Evolutionary conservation across 2,113 vertebrate genomes (phyloP).

Genomic region (Ariopsis seemanni): DNA sequence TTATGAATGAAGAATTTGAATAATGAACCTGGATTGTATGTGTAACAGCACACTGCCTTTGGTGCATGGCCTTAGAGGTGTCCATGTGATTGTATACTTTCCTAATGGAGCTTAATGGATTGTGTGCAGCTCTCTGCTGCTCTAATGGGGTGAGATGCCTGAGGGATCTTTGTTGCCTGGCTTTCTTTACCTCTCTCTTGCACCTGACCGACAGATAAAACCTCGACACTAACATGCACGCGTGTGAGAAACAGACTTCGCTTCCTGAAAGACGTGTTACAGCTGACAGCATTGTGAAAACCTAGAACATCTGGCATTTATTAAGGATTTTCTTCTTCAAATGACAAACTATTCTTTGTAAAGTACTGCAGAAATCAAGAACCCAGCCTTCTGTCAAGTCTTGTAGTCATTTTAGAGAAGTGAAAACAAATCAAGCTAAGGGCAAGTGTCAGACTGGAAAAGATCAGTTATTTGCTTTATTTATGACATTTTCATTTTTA

Average conservation of each 20-base stretch:
- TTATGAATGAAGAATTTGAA: slow-evolving; percentile 47
- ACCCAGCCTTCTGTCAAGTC: slow-evolving; percentile 12
- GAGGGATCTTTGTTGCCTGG: slow-evolving; percentile 64
- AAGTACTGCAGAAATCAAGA: slow-evolving; percentile 7
- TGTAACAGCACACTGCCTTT: slow-evolving; percentile 68
- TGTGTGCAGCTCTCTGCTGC: slow-evolving; percentile 64
- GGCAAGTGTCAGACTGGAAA: background rate
- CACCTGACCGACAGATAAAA: slow-evolving; percentile 27
- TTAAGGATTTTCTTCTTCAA: background rate
- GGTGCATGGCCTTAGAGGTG: slow-evolving; percentile 69
- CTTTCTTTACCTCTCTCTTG: slow-evolving; percentile 46
- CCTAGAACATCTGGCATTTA: background rate
- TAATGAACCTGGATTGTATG: slow-evolving; percentile 49
- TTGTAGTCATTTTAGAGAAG: slow-evolving; percentile 19
- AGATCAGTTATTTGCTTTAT: slow-evolving; percentile 43
- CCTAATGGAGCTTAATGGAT: slow-evolving; percentile 77
- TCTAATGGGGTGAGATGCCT: slow-evolving; percentile 74
- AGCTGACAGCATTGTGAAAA: background rate
- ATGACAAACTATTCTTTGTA: slow-evolving; percentile 7
- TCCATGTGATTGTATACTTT: slow-evolving; percentile 64
- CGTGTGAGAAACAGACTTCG: background rate
- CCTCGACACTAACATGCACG: slow-evolving; percentile 1
- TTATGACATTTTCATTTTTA: slow-evolving; percentile 33
- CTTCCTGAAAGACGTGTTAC: background rate
- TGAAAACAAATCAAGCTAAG: slow-evolving; percentile 11